Percentiles rank a stretch among this genome's conserved stretches.
These are phyloP conservation scores for Xestia xanthographa DNA, from an alignment of 2,888 invertebrate species.

Conservation along the genomic window DNA sequence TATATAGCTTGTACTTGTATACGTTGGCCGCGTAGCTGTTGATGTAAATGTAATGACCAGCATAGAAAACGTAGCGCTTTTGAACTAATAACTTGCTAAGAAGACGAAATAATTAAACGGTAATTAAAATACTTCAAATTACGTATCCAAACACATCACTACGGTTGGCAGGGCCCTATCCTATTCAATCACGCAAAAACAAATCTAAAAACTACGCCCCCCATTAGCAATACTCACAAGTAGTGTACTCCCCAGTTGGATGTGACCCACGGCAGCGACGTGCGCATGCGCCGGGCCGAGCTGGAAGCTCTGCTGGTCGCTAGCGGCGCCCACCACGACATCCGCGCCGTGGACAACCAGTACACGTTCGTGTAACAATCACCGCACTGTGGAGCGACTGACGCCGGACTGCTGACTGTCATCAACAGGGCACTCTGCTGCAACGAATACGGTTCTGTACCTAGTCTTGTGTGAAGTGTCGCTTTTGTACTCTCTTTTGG, in stretches of 20 bases:
- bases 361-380: slow-evolving; percentile 89
- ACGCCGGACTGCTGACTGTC: slow-evolving; percentile 18
- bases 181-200: neutral
- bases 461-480: slow-evolving; percentile 51
- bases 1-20: slow-evolving; percentile 59
- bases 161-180: neutral
- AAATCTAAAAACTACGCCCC: neutral
- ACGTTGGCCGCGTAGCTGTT: slow-evolving; percentile 52
- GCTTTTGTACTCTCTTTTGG: neutral
- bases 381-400: slow-evolving; percentile 54
- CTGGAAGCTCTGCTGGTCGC: slow-evolving; percentile 92
- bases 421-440: slow-evolving; percentile 58
- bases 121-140: neutral
- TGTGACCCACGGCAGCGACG: slow-evolving; percentile 95
- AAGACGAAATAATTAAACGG: neutral
- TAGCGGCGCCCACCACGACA: slow-evolving; percentile 85
- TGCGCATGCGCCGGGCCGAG: slow-evolving; percentile 94
- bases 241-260: slow-evolving; percentile 88
- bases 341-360: slow-evolving; percentile 95
- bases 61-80: slow-evolving; percentile 57
- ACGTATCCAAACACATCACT: neutral
- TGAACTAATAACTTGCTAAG: slow-evolving; percentile 46
- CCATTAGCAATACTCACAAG: slow-evolving; percentile 9
- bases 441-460: slow-evolving; percentile 48
- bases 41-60: slow-evolving; percentile 41